Evolutionary conservation across 2,113 vertebrate species (phyloP).

Genomic region (Xiphias gladius): DNA sequence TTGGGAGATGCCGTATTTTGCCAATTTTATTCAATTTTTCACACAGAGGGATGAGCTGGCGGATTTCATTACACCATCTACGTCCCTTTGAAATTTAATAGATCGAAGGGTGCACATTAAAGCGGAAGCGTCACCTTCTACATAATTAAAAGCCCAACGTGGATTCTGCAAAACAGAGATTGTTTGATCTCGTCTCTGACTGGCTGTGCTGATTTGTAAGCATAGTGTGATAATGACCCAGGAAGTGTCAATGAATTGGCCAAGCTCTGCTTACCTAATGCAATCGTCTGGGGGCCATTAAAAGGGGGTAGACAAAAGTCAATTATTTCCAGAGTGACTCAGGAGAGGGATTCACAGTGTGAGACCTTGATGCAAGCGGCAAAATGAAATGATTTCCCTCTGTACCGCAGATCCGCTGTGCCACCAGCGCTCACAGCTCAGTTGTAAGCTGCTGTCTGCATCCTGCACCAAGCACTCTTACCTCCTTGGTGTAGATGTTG

Average conservation of each 20-base stretch:
- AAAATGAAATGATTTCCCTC: slow-evolving; percentile 56
- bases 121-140: slow-evolving; percentile 49
- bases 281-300: slow-evolving; percentile 63
- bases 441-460: slow-evolving; percentile 28
- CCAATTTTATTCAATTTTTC: background rate
- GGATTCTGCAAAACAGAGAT: slow-evolving; percentile 21
- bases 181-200: slow-evolving; percentile 47
- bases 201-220: slow-evolving; percentile 49
- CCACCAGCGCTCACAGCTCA: background rate
- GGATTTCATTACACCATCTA: slow-evolving; percentile 31
- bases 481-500: slow-evolving; percentile 1
- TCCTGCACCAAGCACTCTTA: background rate
- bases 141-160: slow-evolving; percentile 26
- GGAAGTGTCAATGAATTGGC: slow-evolving; percentile 40
- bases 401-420: slow-evolving; percentile 34
- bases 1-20: background rate
- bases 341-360: slow-evolving; percentile 43
- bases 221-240: slow-evolving; percentile 48
- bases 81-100: slow-evolving; percentile 54
- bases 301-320: slow-evolving; percentile 63
- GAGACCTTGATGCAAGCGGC: slow-evolving; percentile 32
- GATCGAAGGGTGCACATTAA: slow-evolving; percentile 42
- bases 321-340: slow-evolving; percentile 62
- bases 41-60: slow-evolving; percentile 11
- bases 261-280: slow-evolving; percentile 57